Evolutionary conservation across 1,140 invertebrate genomes (phyloP).

Genomic region (Sipha flava): DNA sequence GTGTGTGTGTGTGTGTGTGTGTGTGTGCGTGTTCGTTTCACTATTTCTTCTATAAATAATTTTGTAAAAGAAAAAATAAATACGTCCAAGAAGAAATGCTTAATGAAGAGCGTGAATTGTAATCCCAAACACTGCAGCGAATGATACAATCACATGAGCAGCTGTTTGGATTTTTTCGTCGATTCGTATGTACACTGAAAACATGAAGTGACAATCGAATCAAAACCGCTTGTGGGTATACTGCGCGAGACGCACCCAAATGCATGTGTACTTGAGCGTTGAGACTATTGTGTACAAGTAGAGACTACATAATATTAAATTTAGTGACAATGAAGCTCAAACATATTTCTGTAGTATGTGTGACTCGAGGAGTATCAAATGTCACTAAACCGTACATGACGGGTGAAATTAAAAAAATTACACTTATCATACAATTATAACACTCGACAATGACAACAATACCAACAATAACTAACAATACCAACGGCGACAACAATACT

Average conservation of each 20-base stretch:
- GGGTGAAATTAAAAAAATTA: background rate
- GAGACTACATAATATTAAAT: background rate
- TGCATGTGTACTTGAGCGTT: background rate
- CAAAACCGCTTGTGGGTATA: background rate
- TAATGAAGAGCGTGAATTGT: background rate
- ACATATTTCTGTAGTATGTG: too few relatives aligned
- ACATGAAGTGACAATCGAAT: background rate
- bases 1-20: background rate
- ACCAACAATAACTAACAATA: too few relatives aligned
- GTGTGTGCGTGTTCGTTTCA: background rate
- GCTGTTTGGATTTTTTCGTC: background rate
- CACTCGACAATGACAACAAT: too few relatives aligned
- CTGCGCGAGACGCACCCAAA: too few relatives aligned
- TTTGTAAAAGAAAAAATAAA: background rate
- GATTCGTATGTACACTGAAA: background rate
- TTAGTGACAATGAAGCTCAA: background rate
- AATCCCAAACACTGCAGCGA: background rate
- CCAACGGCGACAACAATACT: too few relatives aligned
- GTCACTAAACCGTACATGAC: background rate
- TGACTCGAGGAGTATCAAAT: background rate
- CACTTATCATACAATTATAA: too few relatives aligned
- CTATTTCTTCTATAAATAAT: background rate
- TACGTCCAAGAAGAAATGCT: background rate
- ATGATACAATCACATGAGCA: background rate
- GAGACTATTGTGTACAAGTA: background rate